Evolutionary conservation across 1,140 invertebrate species (phyloP).

Genomic region (Cecropterus lyciades): DNA sequence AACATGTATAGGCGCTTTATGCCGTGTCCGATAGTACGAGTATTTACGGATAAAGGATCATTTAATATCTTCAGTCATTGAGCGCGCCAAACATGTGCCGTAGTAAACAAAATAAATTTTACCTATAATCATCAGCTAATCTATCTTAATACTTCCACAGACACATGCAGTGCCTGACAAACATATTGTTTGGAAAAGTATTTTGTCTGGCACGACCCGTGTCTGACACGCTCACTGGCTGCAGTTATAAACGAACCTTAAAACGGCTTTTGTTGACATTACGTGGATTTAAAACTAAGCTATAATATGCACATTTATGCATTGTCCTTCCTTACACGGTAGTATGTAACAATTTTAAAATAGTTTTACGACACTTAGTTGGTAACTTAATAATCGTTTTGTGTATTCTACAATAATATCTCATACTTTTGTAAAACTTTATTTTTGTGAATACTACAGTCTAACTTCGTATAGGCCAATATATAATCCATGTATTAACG

Average conservation of each 20-base stretch:
- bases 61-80: no score
- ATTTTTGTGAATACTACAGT: slow-evolving; percentile 1
- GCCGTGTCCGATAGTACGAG: no score
- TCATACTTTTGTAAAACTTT: slow-evolving; percentile 9
- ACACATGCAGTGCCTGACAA: no score
- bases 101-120: no score
- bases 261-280: slow-evolving; percentile 7
- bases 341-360: slow-evolving; percentile 23
- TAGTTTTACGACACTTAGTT: slow-evolving; percentile 17
- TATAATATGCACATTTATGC: slow-evolving; percentile 21
- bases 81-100: no score
- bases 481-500: neutral
- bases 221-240: no score
- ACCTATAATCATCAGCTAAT: no score
- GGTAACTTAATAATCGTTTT: slow-evolving; percentile 14
- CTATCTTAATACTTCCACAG: no score
- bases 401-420: slow-evolving; percentile 13
- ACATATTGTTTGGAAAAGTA: no score
- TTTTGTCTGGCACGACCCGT: no score
- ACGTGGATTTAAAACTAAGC: slow-evolving; percentile 21
- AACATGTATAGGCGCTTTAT: slow-evolving; percentile 13
- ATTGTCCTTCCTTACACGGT: slow-evolving; percentile 20
- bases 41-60: no score
- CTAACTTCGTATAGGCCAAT: neutral
- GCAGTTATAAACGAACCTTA: neutral